Percentiles rank a stretch among this genome's conserved stretches.
Conservation (phyloP, 2,797 vertebrate genomes). For the Austrolebias charrua region DNA sequence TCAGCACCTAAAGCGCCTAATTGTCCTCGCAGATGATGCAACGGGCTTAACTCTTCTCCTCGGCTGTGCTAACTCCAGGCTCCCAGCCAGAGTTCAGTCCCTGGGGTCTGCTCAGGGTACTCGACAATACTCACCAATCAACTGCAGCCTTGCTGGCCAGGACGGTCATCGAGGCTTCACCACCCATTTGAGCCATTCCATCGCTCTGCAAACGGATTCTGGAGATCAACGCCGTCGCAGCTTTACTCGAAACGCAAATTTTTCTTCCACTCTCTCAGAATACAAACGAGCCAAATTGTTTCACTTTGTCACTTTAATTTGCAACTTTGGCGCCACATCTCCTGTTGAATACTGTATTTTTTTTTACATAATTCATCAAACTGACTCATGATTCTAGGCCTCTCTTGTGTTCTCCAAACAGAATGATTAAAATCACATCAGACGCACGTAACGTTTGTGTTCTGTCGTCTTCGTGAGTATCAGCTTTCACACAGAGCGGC, state of each 20-base stretch:
- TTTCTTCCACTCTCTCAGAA: background rate
- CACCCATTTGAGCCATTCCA: slow-evolving; percentile 30
- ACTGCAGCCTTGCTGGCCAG: slow-evolving; percentile 43
- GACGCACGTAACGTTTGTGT: background rate
- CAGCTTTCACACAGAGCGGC: slow-evolving; percentile 19
- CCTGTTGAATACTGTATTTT: background rate
- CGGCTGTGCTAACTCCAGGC: background rate
- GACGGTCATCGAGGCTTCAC: slow-evolving; percentile 31
- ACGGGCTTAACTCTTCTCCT: background rate
- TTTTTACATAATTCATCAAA: background rate
- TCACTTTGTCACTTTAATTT: background rate
- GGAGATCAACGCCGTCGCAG: slow-evolving; percentile 2
- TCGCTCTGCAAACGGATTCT: slow-evolving; percentile 31
- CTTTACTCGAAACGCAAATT: slow-evolving; percentile 1
- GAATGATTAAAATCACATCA: slow-evolving; percentile 3
- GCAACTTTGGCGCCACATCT: background rate
- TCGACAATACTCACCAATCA: background rate
- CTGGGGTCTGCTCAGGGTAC: slow-evolving; percentile 26
- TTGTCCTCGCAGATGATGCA: background rate
- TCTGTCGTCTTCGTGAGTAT: slow-evolving; percentile 17
- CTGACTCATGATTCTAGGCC: background rate
- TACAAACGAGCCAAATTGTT: background rate
- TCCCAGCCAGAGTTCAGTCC: slow-evolving; percentile 22
- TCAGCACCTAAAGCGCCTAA: background rate
- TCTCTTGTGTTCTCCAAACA: background rate